Evolutionary conservation across 2,888 invertebrate genomes (phyloP).

Genomic region (Cylloceria caligata): DNA sequence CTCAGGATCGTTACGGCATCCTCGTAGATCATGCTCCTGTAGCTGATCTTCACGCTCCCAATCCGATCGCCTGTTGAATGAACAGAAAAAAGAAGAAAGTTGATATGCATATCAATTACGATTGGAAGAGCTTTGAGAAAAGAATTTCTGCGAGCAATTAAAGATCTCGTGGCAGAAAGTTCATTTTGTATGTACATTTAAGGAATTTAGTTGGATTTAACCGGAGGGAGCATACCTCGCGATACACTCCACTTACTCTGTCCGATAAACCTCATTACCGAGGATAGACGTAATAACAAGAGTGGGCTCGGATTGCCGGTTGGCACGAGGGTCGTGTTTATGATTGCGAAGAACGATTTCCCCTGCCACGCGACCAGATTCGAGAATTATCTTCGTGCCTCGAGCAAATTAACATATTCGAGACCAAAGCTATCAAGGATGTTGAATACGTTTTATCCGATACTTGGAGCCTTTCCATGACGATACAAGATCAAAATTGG

Average conservation of each 20-base stretch:
- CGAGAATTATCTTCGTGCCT: not conserved
- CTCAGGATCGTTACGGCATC: conserved; percentile 96
- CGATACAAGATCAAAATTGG: not conserved
- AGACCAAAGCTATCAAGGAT: not conserved
- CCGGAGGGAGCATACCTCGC: not conserved
- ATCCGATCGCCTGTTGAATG: conserved; percentile 92
- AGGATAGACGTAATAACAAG: conserved; percentile 42
- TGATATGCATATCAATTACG: not conserved
- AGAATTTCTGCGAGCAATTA: not conserved
- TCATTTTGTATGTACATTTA: not conserved
- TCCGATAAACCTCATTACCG: conserved; percentile 67
- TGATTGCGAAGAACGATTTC: conserved; percentile 9
- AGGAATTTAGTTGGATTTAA: not conserved
- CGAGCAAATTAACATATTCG: not conserved
- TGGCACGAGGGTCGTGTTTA: conserved; percentile 36
- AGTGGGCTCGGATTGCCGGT: conserved; percentile 19
- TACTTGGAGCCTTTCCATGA: not conserved
- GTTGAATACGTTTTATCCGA: not conserved
- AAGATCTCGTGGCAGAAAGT: conserved; percentile 16
- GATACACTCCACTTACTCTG: conserved; percentile 67
- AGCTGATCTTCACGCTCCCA: conserved; percentile 93
- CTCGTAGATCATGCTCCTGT: conserved; percentile 95
- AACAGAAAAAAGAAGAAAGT: conserved; percentile 32
- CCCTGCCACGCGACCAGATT: not conserved
- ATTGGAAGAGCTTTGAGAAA: not conserved